phyloP scores from a whole-genome alignment of 2,113 vertebrate species.

The Piprites chloris region DNA sequence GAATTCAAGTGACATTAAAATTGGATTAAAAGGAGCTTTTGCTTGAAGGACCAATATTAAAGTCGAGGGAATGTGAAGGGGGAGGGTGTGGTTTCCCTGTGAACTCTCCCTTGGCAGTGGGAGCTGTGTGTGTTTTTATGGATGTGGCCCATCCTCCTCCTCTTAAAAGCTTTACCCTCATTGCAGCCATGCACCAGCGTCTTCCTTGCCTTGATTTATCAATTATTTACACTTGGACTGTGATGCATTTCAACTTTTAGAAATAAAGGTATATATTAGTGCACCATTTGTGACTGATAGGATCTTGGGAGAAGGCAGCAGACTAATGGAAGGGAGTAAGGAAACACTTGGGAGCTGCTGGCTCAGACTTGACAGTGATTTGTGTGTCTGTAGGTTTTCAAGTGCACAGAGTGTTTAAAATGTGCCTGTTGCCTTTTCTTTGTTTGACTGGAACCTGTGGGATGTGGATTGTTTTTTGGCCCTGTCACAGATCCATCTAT shows the following conservation, averaged over 20 bases:
- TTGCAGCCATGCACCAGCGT: background rate
- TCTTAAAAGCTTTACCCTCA: slow-evolving; percentile 18
- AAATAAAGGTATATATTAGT: slow-evolving; percentile 54
- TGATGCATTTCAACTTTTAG: slow-evolving; percentile 50
- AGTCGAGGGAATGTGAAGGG: slow-evolving; percentile 15
- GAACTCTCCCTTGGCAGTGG: background rate
- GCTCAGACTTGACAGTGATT: slow-evolving; percentile 66
- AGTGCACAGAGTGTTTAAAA: background rate
- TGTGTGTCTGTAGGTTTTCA: slow-evolving; percentile 59
- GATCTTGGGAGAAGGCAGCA: slow-evolving; percentile 29
- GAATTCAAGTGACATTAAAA: slow-evolving; percentile 50
- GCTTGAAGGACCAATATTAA: slow-evolving; percentile 27
- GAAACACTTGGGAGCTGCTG: slow-evolving; percentile 59
- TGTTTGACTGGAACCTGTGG: background rate
- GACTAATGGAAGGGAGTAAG: slow-evolving; percentile 66
- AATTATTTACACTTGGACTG: slow-evolving; percentile 63
- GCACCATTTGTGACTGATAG: slow-evolving; percentile 54
- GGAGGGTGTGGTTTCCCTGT: background rate
- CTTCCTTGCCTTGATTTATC: slow-evolving; percentile 34
- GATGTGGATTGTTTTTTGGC: background rate
- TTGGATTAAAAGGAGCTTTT: slow-evolving; percentile 49
- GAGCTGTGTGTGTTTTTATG: background rate
- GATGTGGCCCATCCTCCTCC: background rate
- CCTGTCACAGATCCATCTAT: fast-evolving
- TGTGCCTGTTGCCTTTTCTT: background rate